Percentiles rank a stretch among this genome's conserved stretches.
These are phyloP conservation scores for Nipponia nippon DNA, from an alignment of 2,113 vertebrate genomes.

Conservation along the genomic window DNA sequence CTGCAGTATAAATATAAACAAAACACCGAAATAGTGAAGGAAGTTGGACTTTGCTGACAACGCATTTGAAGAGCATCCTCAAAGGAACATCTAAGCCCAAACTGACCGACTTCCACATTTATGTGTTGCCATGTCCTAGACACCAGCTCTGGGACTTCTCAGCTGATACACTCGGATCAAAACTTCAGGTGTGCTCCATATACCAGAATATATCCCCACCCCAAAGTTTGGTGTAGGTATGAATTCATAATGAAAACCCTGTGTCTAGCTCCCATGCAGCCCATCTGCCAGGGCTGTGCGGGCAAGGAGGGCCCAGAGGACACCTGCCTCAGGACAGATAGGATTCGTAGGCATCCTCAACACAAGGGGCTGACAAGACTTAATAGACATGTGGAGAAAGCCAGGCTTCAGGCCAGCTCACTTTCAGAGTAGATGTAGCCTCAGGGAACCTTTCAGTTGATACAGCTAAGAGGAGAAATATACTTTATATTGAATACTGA, in stretches of 20 bases:
- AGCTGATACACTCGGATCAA: not conserved
- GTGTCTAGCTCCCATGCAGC: not conserved
- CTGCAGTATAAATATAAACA: not conserved
- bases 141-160: not conserved
- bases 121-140: not conserved
- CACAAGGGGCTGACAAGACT: not conserved
- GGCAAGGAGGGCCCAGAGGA: not conserved
- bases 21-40: not conserved
- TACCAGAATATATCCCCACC: not conserved
- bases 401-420: not conserved
- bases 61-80: not conserved
- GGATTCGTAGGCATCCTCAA: not conserved
- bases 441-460: not conserved
- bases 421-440: not conserved
- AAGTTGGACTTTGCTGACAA: not conserved
- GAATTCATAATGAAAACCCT: not conserved
- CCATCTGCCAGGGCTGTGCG: not conserved
- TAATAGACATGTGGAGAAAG: not conserved
- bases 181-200: not conserved
- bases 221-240: not conserved
- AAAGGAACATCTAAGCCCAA: not conserved
- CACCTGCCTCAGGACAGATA: not conserved
- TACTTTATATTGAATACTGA: not conserved
- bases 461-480: not conserved
- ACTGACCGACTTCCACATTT: not conserved